These are phyloP conservation scores for Cyclina sinensis DNA, from an alignment of 1,140 invertebrate genomes.

Conservation along the genomic window DNA sequence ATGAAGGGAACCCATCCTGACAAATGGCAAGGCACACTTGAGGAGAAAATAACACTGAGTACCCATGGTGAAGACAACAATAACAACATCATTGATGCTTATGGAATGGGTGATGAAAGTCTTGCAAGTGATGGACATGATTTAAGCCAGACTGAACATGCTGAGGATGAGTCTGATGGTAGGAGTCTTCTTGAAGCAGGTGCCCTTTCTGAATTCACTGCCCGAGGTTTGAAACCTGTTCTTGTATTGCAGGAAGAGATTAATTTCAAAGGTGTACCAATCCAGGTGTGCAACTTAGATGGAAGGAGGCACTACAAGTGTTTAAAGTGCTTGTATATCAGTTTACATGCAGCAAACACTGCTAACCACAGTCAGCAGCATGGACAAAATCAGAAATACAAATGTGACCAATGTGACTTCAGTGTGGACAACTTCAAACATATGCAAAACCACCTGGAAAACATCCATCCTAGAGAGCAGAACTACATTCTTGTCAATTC, in stretches of 20 bases:
- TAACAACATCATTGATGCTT: slow-evolving; percentile 59
- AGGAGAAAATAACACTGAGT: slow-evolving; percentile 73
- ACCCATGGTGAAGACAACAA: slow-evolving; percentile 57
- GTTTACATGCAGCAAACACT: slow-evolving; percentile 76
- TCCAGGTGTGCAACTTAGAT: slow-evolving; percentile 75
- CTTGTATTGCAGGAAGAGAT: slow-evolving; percentile 72
- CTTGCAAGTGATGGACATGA: neutral
- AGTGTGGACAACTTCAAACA: slow-evolving; percentile 77
- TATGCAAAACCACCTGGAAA: slow-evolving; percentile 78
- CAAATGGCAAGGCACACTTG: slow-evolving; percentile 75
- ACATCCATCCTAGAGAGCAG: slow-evolving; percentile 74
- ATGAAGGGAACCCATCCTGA: slow-evolving; percentile 80
- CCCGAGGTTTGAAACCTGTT: slow-evolving; percentile 42
- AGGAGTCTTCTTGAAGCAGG: slow-evolving; percentile 23
- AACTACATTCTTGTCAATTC: slow-evolving; percentile 69
- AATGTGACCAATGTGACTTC: slow-evolving; percentile 79
- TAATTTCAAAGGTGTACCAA: slow-evolving; percentile 74
- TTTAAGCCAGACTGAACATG: neutral
- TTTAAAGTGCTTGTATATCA: slow-evolving; percentile 78
- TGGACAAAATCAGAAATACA: slow-evolving; percentile 75
- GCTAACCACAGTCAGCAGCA: slow-evolving; percentile 79
- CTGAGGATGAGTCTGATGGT: neutral
- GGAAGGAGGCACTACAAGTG: slow-evolving; percentile 80
- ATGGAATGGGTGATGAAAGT: slow-evolving; percentile 28
- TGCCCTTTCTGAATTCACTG: slow-evolving; percentile 30